A percentile compares a stretch with the other conserved stretches of the same genome.
Evolutionary conservation across 2,888 invertebrate species (phyloP).

Genomic region (Zygaena filipendulae): DNA sequence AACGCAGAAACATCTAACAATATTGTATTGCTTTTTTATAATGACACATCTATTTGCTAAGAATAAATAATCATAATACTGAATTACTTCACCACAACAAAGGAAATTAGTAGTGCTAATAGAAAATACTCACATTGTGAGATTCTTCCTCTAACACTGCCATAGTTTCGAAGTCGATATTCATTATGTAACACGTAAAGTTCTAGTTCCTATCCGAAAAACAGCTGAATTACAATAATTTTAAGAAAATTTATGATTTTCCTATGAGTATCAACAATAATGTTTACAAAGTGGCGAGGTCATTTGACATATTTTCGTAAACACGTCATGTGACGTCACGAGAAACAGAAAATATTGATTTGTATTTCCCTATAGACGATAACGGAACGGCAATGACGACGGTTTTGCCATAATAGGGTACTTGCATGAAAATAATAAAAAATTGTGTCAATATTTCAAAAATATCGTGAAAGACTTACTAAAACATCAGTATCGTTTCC

Average conservation of each 20-base stretch:
- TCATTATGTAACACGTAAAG: constrained; percentile 30
- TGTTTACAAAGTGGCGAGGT: constrained; percentile 86
- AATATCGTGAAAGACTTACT: too few relatives aligned
- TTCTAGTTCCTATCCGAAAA: constrained; percentile 13
- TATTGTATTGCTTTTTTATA: too few relatives aligned
- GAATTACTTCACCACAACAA: constrained; percentile 34
- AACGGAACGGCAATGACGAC: too few relatives aligned
- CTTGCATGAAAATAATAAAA: too few relatives aligned
- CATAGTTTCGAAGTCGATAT: constrained; percentile 72
- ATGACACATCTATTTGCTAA: not conserved
- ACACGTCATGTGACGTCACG: constrained; percentile 32
- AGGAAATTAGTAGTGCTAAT: constrained; percentile 18
- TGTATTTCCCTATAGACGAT: too few relatives aligned
- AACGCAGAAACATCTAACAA: too few relatives aligned
- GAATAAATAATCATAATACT: constrained; percentile 15
- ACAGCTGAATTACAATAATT: constrained; percentile 40
- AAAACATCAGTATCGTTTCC: too few relatives aligned
- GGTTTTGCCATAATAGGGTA: too few relatives aligned
- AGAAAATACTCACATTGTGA: constrained; percentile 69
- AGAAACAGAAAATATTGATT: constrained; percentile 21
- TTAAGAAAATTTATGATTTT: constrained; percentile 56
- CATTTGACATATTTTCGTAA: constrained; percentile 67
- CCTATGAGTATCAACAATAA: constrained; percentile 70
- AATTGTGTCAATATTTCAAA: too few relatives aligned
- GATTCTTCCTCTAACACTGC: constrained; percentile 72